These are phyloP conservation scores for Lepeophtheirus nordmannii DNA, from an alignment of 2,888 invertebrate species.

Conservation along the genomic window DNA sequence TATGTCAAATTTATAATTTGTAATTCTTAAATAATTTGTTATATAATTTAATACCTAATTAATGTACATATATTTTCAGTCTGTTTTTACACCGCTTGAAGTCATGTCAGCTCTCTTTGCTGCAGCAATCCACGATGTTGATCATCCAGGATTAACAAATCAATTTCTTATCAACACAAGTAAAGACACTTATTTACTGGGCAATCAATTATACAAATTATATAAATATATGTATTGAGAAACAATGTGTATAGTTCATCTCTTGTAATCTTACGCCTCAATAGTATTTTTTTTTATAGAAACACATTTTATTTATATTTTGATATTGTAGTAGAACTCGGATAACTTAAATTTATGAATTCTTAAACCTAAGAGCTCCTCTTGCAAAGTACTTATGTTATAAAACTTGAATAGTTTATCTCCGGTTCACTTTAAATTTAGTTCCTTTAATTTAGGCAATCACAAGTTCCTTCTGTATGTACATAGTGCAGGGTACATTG, in stretches of 20 bases:
- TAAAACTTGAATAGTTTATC: too few species aligned
- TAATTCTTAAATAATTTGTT: background rate
- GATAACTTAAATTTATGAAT: too few species aligned
- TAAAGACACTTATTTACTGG: slow-evolving; percentile 34
- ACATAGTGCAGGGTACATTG: too few species aligned
- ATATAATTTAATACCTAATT: slow-evolving; percentile 10
- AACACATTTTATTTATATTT: too few species aligned
- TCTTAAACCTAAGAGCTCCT: too few species aligned
- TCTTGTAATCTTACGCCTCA: too few species aligned
- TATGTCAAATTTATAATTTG: background rate
- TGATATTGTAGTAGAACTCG: too few species aligned
- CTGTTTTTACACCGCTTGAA: slow-evolving; percentile 92
- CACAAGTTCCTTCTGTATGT: too few species aligned
- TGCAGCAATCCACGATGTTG: slow-evolving; percentile 96
- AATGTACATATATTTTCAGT: slow-evolving; percentile 41
- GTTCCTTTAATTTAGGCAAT: too few species aligned
- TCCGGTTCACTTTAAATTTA: too few species aligned
- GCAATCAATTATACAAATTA: background rate
- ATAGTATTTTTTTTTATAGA: too few species aligned
- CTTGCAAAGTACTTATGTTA: too few species aligned
- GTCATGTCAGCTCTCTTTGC: slow-evolving; percentile 91
- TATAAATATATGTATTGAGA: background rate
- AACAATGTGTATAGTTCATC: background rate
- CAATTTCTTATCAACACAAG: slow-evolving; percentile 97
- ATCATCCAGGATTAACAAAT: slow-evolving; percentile 97